Conservation (phyloP, 2,113 vertebrate species). For the Gnathonemus echidnorhynchus region DNA sequence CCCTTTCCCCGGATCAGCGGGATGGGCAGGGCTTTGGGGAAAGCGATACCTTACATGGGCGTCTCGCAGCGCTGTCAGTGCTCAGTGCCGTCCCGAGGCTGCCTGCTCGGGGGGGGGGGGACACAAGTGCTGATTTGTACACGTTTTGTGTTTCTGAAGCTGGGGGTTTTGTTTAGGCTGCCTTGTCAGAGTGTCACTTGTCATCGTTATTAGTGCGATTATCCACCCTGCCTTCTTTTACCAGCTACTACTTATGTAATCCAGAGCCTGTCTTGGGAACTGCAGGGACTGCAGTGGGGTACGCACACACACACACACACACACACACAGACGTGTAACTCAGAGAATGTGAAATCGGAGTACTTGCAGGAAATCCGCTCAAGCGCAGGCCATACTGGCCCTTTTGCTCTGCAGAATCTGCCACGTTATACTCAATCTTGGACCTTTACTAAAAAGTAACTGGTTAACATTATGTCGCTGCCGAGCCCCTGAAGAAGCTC, state of each 20-base stretch:
- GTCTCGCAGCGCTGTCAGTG: background rate
- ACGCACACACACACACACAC: background rate
- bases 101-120: background rate
- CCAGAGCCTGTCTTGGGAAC: background rate
- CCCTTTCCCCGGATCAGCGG: background rate
- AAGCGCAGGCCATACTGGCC: background rate
- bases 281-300: background rate
- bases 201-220: background rate
- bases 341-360: background rate
- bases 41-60: background rate
- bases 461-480: background rate
- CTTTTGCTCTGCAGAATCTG: background rate
- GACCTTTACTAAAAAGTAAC: background rate
- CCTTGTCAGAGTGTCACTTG: background rate
- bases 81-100: background rate
- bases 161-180: background rate
- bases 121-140: background rate
- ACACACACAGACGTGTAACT: background rate
- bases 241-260: background rate
- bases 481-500: background rate
- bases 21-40: background rate
- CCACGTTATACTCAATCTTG: background rate
- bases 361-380: background rate
- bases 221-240: background rate
- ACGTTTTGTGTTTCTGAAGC: constrained; percentile 2